Evolutionary conservation across 2,888 invertebrate genomes (phyloP), one percentile per base, ranked within the genome.

Genomic region (Nysson spinosus): DNA sequence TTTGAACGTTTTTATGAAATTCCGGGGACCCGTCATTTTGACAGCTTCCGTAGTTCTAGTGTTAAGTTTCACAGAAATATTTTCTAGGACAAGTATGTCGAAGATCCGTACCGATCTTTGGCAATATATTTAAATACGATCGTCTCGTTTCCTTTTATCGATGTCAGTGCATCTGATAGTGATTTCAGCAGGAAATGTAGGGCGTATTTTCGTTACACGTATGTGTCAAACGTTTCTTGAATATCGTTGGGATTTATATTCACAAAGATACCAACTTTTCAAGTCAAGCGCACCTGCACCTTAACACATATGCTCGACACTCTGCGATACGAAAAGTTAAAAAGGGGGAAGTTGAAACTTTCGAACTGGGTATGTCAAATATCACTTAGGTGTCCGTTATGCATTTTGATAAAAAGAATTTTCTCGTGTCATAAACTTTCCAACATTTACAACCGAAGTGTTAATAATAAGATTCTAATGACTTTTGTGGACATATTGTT

Each of bases 271-370:
- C 68, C 58, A 42, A 35, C 58, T 24, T 54, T 28, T 46, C 47
- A 11, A 74, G 72, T 74, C 75, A 63, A 52, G 55, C 49, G 52
- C 75, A 74, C 58, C 72, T 74, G 75, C 44, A 57, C 62, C 56
- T 39, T 43, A 7, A 43, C 35, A 42, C 37, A 34, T 71, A 63
- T 52, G 56, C 63, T 71, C 63, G 42, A 63, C 69, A 39, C 52
- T 51, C 32, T 20, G 34, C 16, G 32, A 19, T 42, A 37, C 34
- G 12, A 49, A 62, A 52, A 50, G 50, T 70, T 67, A 71, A 56
- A 72, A 49, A 46, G 51, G 12, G 7, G 16, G 12, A 20, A 12
- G 49, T 35, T 30, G 22, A 54, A 52, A 44, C 32, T 34, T 49
- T 32, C 6, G 16, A 9, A 6, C 12, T 17, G 1, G 9, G 5